Evolutionary conservation across 2,888 invertebrate genomes (phyloP), one percentile per base, ranked within the genome.

Genomic region (Argyra leucocephala): DNA sequence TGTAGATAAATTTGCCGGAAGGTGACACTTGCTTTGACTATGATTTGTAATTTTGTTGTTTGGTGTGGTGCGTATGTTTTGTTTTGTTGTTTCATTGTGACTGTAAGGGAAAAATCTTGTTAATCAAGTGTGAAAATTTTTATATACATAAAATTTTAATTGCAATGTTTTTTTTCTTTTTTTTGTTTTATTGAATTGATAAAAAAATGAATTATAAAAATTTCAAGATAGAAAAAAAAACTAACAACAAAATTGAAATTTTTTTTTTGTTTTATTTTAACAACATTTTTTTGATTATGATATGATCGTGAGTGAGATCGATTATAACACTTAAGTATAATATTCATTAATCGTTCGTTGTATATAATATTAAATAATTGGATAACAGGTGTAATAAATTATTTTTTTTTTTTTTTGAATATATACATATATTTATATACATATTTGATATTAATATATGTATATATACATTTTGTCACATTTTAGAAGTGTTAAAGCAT

Each of bases 301-400:
- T 26, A 26, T 6, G 31, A 31, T 31, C 7, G 12, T 10, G 12
- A 6, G 1, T 31, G 12, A 31, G 31, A 31, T 31, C 31, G 31
- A 31, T 31, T 31, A 31, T 31, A 31, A 10, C 31, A n/a, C n/a
- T n/a, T n/a, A 12, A 48, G 15, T n/a, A 37, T 15, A 48, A 48
- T 48, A 48, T 48, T 18, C 48, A 48, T 48, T 48, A 48, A 48
- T 48, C 48, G 15, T 48, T 10, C 9, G 12, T 31, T 31, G 12
- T 31, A 26, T 26, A 26, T 26, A 26, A 26, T 31, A 31, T 1
- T 18, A 48, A 18, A 18, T 48, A 37, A 48, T 48, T 48, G 48
- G 18, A 48, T 37, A 26, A 48, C 48, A 48, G 48, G 48, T 48
- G 48, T 48, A 48, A 48, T 48, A 48, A 48, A 48, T 48, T 48